A percentile compares a stretch with the other conserved stretches of the same genome.
These are phyloP conservation scores for Nansenia antarctica DNA, from an alignment of 2,113 vertebrate genomes.

Conservation along the genomic window DNA sequence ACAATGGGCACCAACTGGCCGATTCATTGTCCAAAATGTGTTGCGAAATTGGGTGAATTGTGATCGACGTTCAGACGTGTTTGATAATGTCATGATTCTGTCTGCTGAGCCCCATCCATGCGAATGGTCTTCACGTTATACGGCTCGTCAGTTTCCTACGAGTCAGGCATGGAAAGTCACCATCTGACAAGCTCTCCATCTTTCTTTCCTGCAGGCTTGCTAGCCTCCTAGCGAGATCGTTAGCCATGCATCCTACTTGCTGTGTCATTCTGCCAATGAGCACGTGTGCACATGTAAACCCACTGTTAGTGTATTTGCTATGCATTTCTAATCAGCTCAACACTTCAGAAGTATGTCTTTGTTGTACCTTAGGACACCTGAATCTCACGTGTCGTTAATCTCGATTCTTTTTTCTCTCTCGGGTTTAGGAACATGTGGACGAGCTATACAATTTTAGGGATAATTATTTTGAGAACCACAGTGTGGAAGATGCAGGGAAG, in stretches of 20 bases:
- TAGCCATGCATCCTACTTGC: neutral
- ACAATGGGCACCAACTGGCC: slow-evolving; percentile 48
- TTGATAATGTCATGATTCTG: neutral
- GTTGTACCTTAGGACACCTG: neutral
- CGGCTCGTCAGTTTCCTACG: neutral
- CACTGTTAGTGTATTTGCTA: neutral
- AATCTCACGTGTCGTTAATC: neutral
- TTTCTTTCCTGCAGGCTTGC: too few relatives aligned
- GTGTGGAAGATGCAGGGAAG: slow-evolving; percentile 78
- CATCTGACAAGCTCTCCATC: neutral
- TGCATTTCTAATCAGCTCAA: neutral
- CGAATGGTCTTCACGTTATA: neutral
- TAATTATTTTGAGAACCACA: slow-evolving; percentile 84
- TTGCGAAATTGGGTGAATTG: neutral
- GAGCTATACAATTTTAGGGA: slow-evolving; percentile 84
- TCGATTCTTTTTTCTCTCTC: neutral
- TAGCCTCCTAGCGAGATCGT: neutral
- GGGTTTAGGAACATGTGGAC: slow-evolving; percentile 81
- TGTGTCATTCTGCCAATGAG: neutral
- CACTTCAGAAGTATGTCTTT: neutral
- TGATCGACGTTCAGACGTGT: neutral
- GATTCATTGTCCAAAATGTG: neutral
- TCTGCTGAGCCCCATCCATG: neutral
- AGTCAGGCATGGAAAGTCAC: neutral
- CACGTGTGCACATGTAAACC: neutral